Conservation (phyloP, 2,888 invertebrate species). For the Pseudococcus viburni region DNA sequence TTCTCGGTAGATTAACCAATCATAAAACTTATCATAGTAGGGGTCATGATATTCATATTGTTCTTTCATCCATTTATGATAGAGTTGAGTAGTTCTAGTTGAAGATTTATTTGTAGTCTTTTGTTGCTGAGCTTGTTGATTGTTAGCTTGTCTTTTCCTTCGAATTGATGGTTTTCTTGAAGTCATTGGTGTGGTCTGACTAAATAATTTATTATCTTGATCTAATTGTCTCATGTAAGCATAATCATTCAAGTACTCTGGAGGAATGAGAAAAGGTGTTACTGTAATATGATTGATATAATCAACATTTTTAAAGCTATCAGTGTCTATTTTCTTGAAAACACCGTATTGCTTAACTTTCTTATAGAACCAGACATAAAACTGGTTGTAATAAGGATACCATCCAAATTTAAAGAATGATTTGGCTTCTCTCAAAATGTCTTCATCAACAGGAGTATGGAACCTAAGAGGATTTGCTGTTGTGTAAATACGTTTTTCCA, state of each 20-base stretch:
- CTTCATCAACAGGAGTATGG: not conserved
- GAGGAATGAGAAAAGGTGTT: not conserved
- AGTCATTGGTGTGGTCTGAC: not conserved
- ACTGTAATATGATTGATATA: not conserved
- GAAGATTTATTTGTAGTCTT: not conserved
- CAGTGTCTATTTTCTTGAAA: slow-evolving; percentile 5
- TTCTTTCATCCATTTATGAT: not conserved
- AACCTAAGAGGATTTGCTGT: not conserved
- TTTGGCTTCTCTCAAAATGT: not conserved
- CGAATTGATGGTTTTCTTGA: not conserved
- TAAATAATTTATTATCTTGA: not conserved
- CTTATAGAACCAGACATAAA: not conserved
- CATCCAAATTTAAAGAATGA: not conserved
- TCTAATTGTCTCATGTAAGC: slow-evolving; percentile 20
- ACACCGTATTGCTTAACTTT: not conserved
- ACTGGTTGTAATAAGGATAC: not conserved
- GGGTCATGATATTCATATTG: slow-evolving; percentile 21
- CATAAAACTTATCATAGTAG: slow-evolving; percentile 5
- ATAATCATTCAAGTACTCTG: not conserved
- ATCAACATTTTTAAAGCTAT: not conserved
- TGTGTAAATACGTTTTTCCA: not conserved
- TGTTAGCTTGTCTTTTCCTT: not conserved
- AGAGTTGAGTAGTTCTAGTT: not conserved
- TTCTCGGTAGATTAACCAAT: not conserved
- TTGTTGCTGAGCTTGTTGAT: not conserved